Percentiles rank a stretch among this genome's conserved stretches.
These are phyloP conservation scores for Chrysodeixis includens DNA, from an alignment of 2,888 invertebrate genomes.

Conservation along the genomic window DNA sequence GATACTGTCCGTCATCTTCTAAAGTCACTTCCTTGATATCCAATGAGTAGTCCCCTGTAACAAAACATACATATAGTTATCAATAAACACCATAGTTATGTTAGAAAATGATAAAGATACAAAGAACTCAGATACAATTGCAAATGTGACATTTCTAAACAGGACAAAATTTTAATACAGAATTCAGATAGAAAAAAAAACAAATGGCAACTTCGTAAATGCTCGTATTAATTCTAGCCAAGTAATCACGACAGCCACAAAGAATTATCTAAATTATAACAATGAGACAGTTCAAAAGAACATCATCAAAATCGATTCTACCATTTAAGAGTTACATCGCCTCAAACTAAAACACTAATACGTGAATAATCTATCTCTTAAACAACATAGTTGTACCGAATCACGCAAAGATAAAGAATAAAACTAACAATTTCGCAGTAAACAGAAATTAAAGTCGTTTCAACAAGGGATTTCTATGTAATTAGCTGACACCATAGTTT, in stretches of 20 bases:
- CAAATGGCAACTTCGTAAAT: too few species aligned
- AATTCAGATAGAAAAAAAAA: too few species aligned
- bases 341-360: neutral
- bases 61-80: constrained; percentile 55
- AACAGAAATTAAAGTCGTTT: constrained; percentile 30
- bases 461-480: constrained; percentile 44
- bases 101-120: too few species aligned
- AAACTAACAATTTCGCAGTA: constrained; percentile 20
- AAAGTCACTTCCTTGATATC: constrained; percentile 96
- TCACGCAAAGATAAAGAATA: constrained; percentile 3
- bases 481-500: constrained; percentile 55
- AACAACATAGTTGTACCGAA: neutral
- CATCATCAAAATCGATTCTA: too few species aligned
- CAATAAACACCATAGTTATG: too few species aligned
- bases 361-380: neutral
- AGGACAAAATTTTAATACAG: too few species aligned
- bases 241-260: too few species aligned
- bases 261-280: too few species aligned
- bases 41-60: constrained; percentile 96
- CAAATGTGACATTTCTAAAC: too few species aligned
- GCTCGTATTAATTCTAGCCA: too few species aligned
- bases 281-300: neutral
- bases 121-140: too few species aligned
- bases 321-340: too few species aligned
- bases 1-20: constrained; percentile 97